A percentile compares a stretch with the other conserved stretches of the same genome.
Evolutionary conservation across 2,888 invertebrate species (phyloP).

Genomic region (Neria commutata): DNA sequence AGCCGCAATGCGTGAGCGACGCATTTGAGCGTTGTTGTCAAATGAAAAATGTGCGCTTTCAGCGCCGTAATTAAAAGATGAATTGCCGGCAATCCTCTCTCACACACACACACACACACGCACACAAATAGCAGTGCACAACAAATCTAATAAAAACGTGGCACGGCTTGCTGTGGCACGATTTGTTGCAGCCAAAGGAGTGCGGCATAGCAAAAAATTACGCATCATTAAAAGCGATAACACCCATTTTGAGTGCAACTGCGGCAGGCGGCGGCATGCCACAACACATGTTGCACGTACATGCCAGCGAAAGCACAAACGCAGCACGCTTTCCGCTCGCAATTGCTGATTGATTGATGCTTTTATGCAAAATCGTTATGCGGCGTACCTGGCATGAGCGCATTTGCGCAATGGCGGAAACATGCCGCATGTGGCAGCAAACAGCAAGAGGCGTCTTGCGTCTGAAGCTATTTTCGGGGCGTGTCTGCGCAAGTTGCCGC

Average conservation of each 20-base stretch:
- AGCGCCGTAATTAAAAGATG: conserved; percentile 60
- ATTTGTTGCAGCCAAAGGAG: too few species aligned
- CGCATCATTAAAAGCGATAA: conserved; percentile 55
- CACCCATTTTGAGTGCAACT: conserved; percentile 45
- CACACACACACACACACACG: not conserved
- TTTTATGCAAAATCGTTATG: conserved; percentile 37
- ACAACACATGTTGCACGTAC: conserved; percentile 11
- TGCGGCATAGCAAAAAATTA: conserved; percentile 44
- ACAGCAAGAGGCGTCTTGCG: too few species aligned
- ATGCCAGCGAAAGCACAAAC: conserved; percentile 8
- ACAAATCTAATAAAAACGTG: not conserved
- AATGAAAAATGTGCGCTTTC: conserved; percentile 56
- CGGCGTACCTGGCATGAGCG: not conserved
- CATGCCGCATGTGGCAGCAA: conserved; percentile 1
- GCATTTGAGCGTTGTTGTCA: conserved; percentile 33
- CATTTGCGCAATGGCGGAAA: not conserved
- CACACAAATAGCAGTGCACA: not conserved
- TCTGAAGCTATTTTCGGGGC: not conserved
- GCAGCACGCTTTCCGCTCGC: not conserved
- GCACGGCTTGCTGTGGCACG: conserved; percentile 3
- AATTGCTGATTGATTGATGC: conserved; percentile 49
- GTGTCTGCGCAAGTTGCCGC: too few species aligned
- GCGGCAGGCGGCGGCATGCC: conserved; percentile 1
- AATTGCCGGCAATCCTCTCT: conserved; percentile 41
- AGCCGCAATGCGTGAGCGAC: conserved; percentile 1